phyloP scores from a whole-genome alignment of 2,888 invertebrate species.

The Gandaritis pyraliata region DNA sequence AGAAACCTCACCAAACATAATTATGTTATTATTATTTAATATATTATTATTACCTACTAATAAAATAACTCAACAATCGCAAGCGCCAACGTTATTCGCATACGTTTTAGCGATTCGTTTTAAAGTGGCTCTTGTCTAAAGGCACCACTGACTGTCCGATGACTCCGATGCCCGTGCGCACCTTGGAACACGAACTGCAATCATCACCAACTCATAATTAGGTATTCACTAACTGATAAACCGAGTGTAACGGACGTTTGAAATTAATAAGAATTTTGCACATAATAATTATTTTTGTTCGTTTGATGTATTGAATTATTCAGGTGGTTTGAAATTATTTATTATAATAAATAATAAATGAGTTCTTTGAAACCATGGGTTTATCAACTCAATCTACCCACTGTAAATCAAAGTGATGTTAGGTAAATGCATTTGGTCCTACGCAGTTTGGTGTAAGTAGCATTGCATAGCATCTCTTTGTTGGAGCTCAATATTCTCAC shows the following conservation, averaged over 20 bases:
- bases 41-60: no score
- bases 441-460: no score
- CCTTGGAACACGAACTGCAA: conserved; percentile 39
- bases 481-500: no score
- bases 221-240: conserved; percentile 42
- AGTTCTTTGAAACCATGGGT: background rate
- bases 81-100: background rate
- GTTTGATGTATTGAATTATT: conserved; percentile 4
- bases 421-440: no score
- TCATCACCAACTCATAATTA: conserved; percentile 48
- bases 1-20: no score
- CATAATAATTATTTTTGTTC: conserved; percentile 10
- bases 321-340: conserved; percentile 4
- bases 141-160: background rate
- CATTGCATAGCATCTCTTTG: no score
- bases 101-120: conserved; percentile 1
- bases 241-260: conserved; percentile 19
- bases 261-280: conserved; percentile 18
- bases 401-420: background rate
- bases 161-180: conserved; percentile 37
- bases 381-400: conserved; percentile 1
- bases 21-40: no score
- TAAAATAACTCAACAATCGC: background rate
- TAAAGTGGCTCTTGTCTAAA: conserved; percentile 16
- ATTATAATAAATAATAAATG: conserved; percentile 3